A percentile compares a stretch with the other conserved stretches of the same genome.
Conservation (phyloP, 2,888 invertebrate species). For the Nomada fucata region DNA sequence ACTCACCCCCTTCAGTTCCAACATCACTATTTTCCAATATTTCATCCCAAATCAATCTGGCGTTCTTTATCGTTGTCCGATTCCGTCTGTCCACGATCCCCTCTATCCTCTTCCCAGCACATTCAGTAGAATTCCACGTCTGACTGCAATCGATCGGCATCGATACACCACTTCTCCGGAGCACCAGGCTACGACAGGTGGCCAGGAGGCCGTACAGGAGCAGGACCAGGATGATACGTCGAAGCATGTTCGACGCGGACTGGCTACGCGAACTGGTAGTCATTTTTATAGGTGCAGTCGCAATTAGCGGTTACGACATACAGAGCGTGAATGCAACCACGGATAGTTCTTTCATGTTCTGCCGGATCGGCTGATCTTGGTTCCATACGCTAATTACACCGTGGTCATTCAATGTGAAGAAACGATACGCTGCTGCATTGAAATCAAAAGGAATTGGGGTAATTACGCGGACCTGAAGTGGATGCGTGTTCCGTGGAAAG, state of each 20-base stretch:
- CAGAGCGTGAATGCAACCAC: slow-evolving; percentile 83
- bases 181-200: slow-evolving; percentile 42
- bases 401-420: slow-evolving; percentile 18
- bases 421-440: slow-evolving; percentile 12
- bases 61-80: not conserved
- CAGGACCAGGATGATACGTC: slow-evolving; percentile 72
- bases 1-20: slow-evolving; percentile 48
- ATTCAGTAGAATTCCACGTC: slow-evolving; percentile 19
- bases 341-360: slow-evolving; percentile 39
- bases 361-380: slow-evolving; percentile 11
- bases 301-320: slow-evolving; percentile 80
- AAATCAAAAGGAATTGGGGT: slow-evolving; percentile 55
- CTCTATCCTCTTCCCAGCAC: not conserved
- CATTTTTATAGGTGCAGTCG: slow-evolving; percentile 79
- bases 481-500: not conserved
- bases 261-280: slow-evolving; percentile 64
- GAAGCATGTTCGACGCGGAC: slow-evolving; percentile 80
- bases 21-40: not conserved
- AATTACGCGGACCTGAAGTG: slow-evolving; percentile 12
- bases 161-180: not conserved
- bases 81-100: not conserved
- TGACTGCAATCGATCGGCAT: slow-evolving; percentile 27
- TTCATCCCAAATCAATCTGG: not conserved
- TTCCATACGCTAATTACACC: slow-evolving; percentile 32
- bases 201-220: slow-evolving; percentile 60